phyloP scores from a whole-genome alignment of 2,888 invertebrate species.

The Rapana venosa region DNA sequence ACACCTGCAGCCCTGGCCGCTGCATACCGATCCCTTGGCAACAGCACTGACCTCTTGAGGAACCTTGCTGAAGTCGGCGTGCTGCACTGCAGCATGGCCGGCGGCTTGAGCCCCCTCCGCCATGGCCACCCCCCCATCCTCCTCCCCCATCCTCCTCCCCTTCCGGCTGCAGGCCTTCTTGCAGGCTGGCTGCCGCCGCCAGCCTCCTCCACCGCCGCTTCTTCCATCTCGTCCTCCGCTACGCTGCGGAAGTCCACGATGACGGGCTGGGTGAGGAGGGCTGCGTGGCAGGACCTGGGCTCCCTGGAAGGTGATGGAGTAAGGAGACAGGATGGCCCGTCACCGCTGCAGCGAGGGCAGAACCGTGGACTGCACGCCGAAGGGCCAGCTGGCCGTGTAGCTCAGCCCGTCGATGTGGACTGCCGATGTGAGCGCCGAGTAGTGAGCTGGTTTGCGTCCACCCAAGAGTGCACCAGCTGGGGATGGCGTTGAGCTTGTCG shows the following conservation, averaged over 20 bases:
- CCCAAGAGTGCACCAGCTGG: conserved; percentile 62
- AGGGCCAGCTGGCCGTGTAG: conserved; percentile 51
- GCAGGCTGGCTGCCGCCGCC: conserved; percentile 1
- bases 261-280: background rate
- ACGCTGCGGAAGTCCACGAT: background rate
- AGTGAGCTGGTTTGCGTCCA: conserved; percentile 66
- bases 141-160: background rate
- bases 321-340: conserved; percentile 62
- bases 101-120: background rate
- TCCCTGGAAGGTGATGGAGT: conserved; percentile 69
- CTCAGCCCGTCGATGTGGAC: conserved; percentile 53
- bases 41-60: background rate
- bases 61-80: background rate
- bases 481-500: conserved; percentile 61
- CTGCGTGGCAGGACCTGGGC: conserved; percentile 43
- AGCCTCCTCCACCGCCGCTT: background rate
- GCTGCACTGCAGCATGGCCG: background rate
- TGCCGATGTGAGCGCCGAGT: conserved; percentile 68
- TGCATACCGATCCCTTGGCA: background rate
- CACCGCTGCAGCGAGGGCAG: conserved; percentile 51
- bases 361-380: conserved; percentile 55
- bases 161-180: too few relatives aligned
- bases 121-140: background rate
- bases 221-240: background rate
- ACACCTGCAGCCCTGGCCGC: conserved; percentile 12